Evolutionary conservation across 2,888 invertebrate genomes (phyloP).

Genomic region (Thereva nobilitata): DNA sequence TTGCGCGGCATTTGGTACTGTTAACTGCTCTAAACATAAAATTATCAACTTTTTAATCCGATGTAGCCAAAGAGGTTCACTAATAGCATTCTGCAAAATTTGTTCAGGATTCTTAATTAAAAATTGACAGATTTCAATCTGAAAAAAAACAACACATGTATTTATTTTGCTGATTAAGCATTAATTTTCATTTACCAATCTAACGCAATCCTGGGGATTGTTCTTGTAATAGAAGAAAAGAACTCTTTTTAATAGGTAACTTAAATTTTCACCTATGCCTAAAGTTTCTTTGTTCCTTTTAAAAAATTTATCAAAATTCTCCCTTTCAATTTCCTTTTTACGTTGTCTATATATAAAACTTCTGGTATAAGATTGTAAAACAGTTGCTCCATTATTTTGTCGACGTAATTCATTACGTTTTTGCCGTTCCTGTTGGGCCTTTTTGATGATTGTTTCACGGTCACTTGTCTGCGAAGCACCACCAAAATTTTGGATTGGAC

Average conservation of each 20-base stretch:
- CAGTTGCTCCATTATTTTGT: slow-evolving; percentile 74
- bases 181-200: slow-evolving; percentile 62
- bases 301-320: slow-evolving; percentile 69
- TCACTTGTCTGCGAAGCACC: slow-evolving; percentile 78
- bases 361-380: slow-evolving; percentile 80
- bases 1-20: slow-evolving; percentile 55
- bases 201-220: slow-evolving; percentile 64
- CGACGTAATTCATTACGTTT: slow-evolving; percentile 84
- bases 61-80: slow-evolving; percentile 53
- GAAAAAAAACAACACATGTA: slow-evolving; percentile 29
- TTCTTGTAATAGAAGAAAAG: slow-evolving; percentile 76
- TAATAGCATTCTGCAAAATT: slow-evolving; percentile 52
- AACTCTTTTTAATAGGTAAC: slow-evolving; percentile 67
- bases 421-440: slow-evolving; percentile 82
- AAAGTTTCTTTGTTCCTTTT: slow-evolving; percentile 59
- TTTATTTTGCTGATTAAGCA: not conserved
- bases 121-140: slow-evolving; percentile 57
- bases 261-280: slow-evolving; percentile 58
- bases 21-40: slow-evolving; percentile 54
- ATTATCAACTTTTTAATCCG: slow-evolving; percentile 55
- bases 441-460: slow-evolving; percentile 72
- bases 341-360: slow-evolving; percentile 74
- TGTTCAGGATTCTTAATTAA: slow-evolving; percentile 53
- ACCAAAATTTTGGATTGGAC: slow-evolving; percentile 86
- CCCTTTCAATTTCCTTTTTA: slow-evolving; percentile 68